These are phyloP conservation scores for Drosophila meridionalis DNA, from an alignment of 2,888 invertebrate species.

Conservation along the genomic window DNA sequence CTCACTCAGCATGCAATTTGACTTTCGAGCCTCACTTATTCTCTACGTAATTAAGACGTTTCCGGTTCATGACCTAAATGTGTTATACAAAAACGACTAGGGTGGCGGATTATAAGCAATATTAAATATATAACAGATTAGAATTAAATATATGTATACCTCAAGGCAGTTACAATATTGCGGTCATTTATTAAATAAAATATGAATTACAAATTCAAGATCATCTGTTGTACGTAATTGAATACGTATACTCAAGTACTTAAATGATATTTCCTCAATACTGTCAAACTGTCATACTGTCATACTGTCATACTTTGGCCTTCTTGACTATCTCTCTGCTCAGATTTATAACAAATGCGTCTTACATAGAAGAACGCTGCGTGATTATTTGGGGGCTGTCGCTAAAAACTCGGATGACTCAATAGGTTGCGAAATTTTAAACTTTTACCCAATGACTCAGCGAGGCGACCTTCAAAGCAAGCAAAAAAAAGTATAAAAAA, in stretches of 20 bases:
- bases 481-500: background rate
- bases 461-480: constrained; percentile 34
- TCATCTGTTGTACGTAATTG: constrained; percentile 5
- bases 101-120: background rate
- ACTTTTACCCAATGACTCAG: constrained; percentile 62
- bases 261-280: constrained; percentile 7
- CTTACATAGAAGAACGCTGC: constrained; percentile 30
- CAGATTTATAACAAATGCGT: constrained; percentile 1
- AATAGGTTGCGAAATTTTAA: constrained; percentile 49
- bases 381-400: constrained; percentile 50
- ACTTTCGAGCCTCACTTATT: constrained; percentile 67
- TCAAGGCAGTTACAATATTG: background rate
- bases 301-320: constrained; percentile 19
- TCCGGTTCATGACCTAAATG: constrained; percentile 76
- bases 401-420: constrained; percentile 34
- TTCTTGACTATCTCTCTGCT: constrained; percentile 6
- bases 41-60: constrained; percentile 71
- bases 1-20: constrained; percentile 61
- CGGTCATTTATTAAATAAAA: background rate
- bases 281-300: background rate
- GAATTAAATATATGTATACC: background rate
- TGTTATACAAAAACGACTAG: constrained; percentile 35
- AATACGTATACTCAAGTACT: constrained; percentile 25
- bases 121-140: background rate
- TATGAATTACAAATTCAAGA: constrained; percentile 4